These are phyloP conservation scores for Drosophila trapezifrons DNA, from an alignment of 1,140 invertebrate genomes.

Conservation along the genomic window DNA sequence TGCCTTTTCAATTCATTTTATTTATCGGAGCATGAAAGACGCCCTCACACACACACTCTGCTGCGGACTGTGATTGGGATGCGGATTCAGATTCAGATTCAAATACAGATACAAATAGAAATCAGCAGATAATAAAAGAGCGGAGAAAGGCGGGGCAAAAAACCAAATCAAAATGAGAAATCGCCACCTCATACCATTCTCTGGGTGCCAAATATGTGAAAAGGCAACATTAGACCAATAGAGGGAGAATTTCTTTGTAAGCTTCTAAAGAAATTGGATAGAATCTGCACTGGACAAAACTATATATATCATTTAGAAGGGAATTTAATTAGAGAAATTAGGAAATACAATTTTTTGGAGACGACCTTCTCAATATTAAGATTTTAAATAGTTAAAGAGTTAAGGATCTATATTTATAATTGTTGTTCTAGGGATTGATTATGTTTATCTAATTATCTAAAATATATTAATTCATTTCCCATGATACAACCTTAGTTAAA, in stretches of 20 bases:
- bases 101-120: slow-evolving; percentile 45
- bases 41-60: slow-evolving; percentile 39
- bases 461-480: rapidly evolving
- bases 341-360: no score
- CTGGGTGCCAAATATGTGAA: slow-evolving; percentile 18
- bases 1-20: slow-evolving; percentile 82
- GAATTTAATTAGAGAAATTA: neutral
- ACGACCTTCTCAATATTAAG: neutral
- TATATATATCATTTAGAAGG: no score
- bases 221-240: slow-evolving; percentile 11
- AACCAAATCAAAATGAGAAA: slow-evolving; percentile 65
- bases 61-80: neutral
- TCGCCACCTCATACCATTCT: slow-evolving; percentile 52
- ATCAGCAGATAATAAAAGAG: slow-evolving; percentile 59
- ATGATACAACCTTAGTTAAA: no score
- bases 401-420: neutral
- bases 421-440: neutral
- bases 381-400: no score
- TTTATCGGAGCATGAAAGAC: slow-evolving; percentile 81
- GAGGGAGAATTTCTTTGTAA: slow-evolving; percentile 7
- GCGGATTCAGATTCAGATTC: slow-evolving; percentile 9
- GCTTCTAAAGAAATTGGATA: slow-evolving; percentile 17
- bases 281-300: neutral
- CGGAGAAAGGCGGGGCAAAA: slow-evolving; percentile 23
- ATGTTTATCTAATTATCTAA: neutral